Conservation (phyloP, 2,888 invertebrate genomes). For the Julus scandinavius region DNA sequence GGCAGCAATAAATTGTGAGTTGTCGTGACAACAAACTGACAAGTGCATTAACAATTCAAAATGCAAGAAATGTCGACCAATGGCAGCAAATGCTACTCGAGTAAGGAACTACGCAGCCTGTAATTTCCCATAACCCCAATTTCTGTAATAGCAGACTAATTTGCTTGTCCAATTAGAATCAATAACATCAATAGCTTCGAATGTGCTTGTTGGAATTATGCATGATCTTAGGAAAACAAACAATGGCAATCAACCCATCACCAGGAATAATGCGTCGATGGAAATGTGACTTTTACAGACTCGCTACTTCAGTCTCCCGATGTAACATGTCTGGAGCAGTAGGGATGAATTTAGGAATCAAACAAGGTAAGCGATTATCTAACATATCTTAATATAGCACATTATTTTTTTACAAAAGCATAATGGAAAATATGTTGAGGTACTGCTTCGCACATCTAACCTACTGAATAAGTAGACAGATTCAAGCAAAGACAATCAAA, state of each 20-base stretch:
- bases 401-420: neutral
- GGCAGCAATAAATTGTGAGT: neutral
- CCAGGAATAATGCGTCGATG: slow-evolving; percentile 25
- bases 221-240: slow-evolving; percentile 7
- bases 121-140: neutral
- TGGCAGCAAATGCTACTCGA: slow-evolving; percentile 5
- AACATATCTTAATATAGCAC: neutral
- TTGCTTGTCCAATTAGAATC: neutral
- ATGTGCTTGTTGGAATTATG: neutral
- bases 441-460: neutral
- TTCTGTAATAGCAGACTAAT: neutral
- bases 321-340: neutral
- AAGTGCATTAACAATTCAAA: slow-evolving; percentile 26
- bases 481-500: neutral
- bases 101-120: neutral
- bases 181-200: slow-evolving; percentile 12
- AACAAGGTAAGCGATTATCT: neutral
- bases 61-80: slow-evolving; percentile 31
- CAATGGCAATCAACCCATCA: neutral
- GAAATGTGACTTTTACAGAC: neutral
- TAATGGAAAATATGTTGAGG: neutral
- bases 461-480: neutral
- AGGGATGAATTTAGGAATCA: neutral
- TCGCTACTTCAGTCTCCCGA: neutral
- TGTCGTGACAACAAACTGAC: slow-evolving; percentile 6